Base-by-base conservation (phyloP, 2,888 invertebrate genomes). In the Euclidia mi region DNA sequence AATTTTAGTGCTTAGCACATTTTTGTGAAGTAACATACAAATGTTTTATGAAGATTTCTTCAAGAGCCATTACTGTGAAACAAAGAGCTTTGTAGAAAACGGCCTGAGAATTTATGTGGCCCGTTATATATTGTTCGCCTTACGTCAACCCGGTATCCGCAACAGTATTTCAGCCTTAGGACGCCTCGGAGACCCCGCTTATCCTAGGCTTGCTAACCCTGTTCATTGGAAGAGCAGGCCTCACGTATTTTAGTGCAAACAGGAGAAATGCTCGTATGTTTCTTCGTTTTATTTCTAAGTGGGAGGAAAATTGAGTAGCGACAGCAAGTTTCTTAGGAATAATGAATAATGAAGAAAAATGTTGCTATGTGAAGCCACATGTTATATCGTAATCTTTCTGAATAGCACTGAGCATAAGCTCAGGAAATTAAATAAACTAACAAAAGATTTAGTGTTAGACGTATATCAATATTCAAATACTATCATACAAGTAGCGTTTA, bases 131-230 rank as follows among this genome's bases (percentile, higher is more conserved):
- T 12, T 55, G 55, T 63, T 66, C 49, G 42, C 56, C 46, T 67
- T 55, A 45, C 59, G 49, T 51, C 49, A 52, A 55, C 35, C 46
- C 12, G n/a, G 47, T 32, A 53, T 60, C 42, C 44, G 50, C 60
- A 40, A 53, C 38, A 51, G 20, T 51, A 68, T 71, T 68, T 65
- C 40, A 68, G 56, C 37, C 68, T 71, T 72, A 71, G 45, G 56
- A 37, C 11, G 29, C 70, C 70, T 68, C 28, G 0, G 70, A 71
- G 70, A 71, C n/a, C 61, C 44, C 63, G 58, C 65, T 32, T 46
- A 57, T 59, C 44, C 69, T 65, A 61, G 52, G 31, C 37, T 37
- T 48, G 43, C 43, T 52, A 56, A 59, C 41, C 46, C n/a, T n/a
- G n/a, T n/a, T n/a, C n/a, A n/a, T n/a, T n/a, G n/a, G n/a, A n/a